These are phyloP conservation scores for Pteronura brasiliensis DNA, from an alignment of 2,113 vertebrate species.

Conservation along the genomic window DNA sequence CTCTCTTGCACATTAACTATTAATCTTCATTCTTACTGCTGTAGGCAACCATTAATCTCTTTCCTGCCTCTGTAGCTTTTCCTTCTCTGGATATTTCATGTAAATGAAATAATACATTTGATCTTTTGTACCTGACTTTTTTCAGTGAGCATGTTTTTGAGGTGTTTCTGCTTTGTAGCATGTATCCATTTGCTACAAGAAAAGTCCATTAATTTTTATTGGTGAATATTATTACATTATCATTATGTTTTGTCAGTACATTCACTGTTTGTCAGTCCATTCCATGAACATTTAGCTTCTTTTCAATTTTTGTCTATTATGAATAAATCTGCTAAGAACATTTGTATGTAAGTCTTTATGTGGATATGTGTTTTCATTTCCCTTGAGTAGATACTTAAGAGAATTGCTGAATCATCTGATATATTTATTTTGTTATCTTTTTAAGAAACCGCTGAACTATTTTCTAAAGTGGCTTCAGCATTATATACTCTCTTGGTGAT, in stretches of 20 bases:
- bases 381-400: background rate
- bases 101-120: background rate
- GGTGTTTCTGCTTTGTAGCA: background rate
- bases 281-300: background rate
- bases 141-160: background rate
- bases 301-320: background rate
- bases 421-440: background rate
- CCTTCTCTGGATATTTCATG: background rate
- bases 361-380: background rate
- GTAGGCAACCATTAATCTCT: background rate
- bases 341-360: background rate
- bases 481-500: background rate
- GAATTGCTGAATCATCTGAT: background rate
- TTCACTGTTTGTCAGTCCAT: background rate
- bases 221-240: background rate
- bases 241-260: background rate
- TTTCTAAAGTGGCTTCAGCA: background rate
- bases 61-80: background rate
- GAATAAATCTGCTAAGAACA: background rate
- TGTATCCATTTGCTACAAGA: background rate
- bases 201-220: background rate
- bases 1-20: background rate
- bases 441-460: background rate
- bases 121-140: background rate
- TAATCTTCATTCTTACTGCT: background rate